Percentiles rank a stretch among this genome's conserved stretches.
Evolutionary conservation across 2,888 invertebrate species (phyloP).

Genomic region (Drosophila pseudotalamancana): DNA sequence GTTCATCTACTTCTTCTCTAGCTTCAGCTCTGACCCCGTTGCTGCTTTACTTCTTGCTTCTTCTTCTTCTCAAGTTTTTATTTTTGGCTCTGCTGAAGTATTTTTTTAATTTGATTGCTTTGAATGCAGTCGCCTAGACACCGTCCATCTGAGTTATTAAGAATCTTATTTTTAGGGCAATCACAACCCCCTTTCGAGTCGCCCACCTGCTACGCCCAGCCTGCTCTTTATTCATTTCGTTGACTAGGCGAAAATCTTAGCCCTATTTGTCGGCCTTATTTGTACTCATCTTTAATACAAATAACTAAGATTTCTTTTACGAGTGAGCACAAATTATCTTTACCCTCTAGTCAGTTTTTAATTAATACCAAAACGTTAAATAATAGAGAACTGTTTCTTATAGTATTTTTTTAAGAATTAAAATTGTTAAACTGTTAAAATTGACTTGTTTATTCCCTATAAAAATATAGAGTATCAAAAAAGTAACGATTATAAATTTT

Average conservation of each 20-base stretch:
- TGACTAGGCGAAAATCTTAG: slow-evolving; percentile 10
- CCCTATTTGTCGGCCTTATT: slow-evolving; percentile 13
- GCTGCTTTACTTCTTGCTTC: background rate
- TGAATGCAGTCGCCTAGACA: slow-evolving; percentile 59
- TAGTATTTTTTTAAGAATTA: no score
- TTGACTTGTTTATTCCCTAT: no score
- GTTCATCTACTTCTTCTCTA: no score
- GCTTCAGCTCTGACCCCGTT: no score
- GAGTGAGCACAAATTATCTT: background rate
- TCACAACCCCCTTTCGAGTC: background rate
- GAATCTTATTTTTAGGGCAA: slow-evolving; percentile 14
- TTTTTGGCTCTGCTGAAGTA: slow-evolving; percentile 8
- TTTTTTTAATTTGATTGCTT: slow-evolving; percentile 78
- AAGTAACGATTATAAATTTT: no score
- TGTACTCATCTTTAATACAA: slow-evolving; percentile 1
- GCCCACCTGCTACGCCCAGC: background rate
- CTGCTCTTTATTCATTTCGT: background rate
- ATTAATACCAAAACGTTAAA: no score
- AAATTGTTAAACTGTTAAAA: no score
- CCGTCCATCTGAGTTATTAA: slow-evolving; percentile 61
- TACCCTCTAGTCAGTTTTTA: background rate
- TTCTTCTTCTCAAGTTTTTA: no score
- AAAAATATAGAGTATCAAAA: no score
- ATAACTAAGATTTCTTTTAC: no score
- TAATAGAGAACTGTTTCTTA: no score